Percentiles rank a stretch among this genome's conserved stretches.
These are phyloP conservation scores for Syngnathus typhle DNA, from an alignment of 2,113 vertebrate species.

Conservation along the genomic window DNA sequence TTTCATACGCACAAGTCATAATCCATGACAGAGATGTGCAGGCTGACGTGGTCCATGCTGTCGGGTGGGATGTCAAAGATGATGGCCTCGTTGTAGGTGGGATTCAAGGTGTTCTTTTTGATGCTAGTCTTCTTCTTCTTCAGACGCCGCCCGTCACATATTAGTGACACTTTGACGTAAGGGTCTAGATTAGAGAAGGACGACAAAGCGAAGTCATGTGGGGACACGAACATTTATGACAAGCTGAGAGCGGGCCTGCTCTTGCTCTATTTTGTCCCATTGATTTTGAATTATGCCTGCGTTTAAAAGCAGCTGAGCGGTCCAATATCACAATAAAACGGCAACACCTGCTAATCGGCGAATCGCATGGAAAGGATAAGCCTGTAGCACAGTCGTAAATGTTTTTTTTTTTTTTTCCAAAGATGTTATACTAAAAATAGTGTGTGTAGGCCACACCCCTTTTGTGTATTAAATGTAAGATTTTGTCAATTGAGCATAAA, in stretches of 20 bases:
- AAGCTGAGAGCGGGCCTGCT: background rate
- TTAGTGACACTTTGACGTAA: slow-evolving; percentile 95
- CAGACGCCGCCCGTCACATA: slow-evolving; percentile 89
- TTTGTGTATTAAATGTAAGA: too few relatives aligned
- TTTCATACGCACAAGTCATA: slow-evolving; percentile 82
- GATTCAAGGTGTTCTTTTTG: slow-evolving; percentile 97
- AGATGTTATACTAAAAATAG: too few relatives aligned
- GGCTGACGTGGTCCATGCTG: slow-evolving; percentile 97
- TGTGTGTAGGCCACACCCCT: too few relatives aligned
- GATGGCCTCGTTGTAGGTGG: slow-evolving; percentile 96
- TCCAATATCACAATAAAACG: too few relatives aligned
- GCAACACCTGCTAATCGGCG: too few relatives aligned
- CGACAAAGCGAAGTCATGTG: background rate
- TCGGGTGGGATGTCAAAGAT: slow-evolving; percentile 98
- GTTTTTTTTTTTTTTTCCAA: too few relatives aligned
- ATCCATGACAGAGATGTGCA: slow-evolving; percentile 98
- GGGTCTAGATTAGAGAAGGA: slow-evolving; percentile 72
- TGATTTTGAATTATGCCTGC: background rate
- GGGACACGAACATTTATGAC: background rate
- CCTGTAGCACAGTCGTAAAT: too few relatives aligned
- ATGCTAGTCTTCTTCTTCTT: slow-evolving; percentile 99
- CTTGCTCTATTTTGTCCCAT: background rate
- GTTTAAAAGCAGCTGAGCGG: too few relatives aligned
- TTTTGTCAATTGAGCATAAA: too few relatives aligned
- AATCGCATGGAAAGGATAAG: too few relatives aligned